Evolutionary conservation across 2,113 vertebrate genomes (phyloP).

Genomic region (Motacilla alba): DNA sequence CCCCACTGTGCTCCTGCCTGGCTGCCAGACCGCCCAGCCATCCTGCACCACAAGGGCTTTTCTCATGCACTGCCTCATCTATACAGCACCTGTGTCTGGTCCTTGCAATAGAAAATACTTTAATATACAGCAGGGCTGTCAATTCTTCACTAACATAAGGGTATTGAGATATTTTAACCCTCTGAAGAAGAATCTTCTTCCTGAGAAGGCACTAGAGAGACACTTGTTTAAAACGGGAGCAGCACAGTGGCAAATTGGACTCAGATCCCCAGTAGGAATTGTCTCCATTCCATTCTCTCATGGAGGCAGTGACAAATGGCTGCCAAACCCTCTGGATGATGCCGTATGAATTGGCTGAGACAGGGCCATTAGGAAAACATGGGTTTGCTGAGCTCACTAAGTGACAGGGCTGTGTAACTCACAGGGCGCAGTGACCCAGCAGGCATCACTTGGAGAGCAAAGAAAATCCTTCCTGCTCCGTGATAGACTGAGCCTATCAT

Average conservation of each 20-base stretch:
- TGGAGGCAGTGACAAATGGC: background rate
- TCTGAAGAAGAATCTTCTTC: background rate
- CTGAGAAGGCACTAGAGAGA: background rate
- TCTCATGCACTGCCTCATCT: background rate
- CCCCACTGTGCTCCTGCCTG: background rate
- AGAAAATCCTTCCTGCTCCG: background rate
- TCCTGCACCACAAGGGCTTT: background rate
- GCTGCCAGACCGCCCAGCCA: background rate
- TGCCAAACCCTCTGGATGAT: background rate
- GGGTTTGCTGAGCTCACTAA: background rate
- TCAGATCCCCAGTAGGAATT: background rate
- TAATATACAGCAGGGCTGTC: background rate
- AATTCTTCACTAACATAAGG: background rate
- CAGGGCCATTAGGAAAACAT: background rate
- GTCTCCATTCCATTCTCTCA: background rate
- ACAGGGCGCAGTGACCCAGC: rapidly evolving
- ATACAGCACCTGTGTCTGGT: background rate
- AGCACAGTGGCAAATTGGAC: background rate
- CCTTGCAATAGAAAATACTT: background rate
- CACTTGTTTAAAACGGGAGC: background rate
- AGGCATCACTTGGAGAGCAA: background rate
- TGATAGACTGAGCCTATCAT: background rate
- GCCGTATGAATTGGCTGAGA: background rate
- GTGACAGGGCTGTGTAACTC: background rate
- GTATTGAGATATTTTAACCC: background rate